Base-by-base conservation (phyloP, 2,113 vertebrate species). In the Camelus dromedarius region DNA sequence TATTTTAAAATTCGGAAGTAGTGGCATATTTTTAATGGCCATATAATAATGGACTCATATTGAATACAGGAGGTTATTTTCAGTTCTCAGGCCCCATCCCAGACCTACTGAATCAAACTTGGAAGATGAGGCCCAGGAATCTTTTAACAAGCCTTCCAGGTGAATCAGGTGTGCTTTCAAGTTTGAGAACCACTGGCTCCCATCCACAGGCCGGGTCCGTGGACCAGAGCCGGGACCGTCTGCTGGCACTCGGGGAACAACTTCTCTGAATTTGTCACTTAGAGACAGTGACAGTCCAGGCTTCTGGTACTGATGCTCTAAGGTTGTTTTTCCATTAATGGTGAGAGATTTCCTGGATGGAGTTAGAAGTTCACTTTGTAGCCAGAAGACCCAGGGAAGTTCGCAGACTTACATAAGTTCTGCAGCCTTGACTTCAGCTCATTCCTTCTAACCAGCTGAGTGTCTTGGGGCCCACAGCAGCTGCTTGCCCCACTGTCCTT, bases 161-260 rank as follows among this genome's bases (percentile, higher is more conserved):
- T 80, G 2, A 0, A 32, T 19, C 32, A 8, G 6, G 32, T 12
- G 28, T 26, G 58, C 10, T 52, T 56, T 56, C 6, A 14, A 50
- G 30, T 48, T 56, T 46, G 38, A 79, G 56, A 94, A 66, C 8
- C 9, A 1, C 32, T 35, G 42, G 9, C 6, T 73, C n/a, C 10
- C 15, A 9, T 24, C 14, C 12, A 6, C 4, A 8, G 60, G 15
- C 24, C 0, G 1, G 22, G 46, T 8, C 30, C 6, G 0, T 48
- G 70, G 19, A 14, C 60, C 58, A 22, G 73, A 42, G 24, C 38
- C 26, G 56, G 54, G 16, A 50, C 20, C 7, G 0, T 19, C 56
- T 16, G 50, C 32, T 19, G 10, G 19, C 4, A 5, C 30, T 54
- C 18, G 13, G 38, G 8, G 35, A 64, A 42, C 5, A 48, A 2